Percentiles rank a stretch among this genome's conserved stretches.
These are phyloP conservation scores for Cladopsammia gracilis DNA, from an alignment of 64 coral and sea anemone species.

Conservation along the genomic window DNA sequence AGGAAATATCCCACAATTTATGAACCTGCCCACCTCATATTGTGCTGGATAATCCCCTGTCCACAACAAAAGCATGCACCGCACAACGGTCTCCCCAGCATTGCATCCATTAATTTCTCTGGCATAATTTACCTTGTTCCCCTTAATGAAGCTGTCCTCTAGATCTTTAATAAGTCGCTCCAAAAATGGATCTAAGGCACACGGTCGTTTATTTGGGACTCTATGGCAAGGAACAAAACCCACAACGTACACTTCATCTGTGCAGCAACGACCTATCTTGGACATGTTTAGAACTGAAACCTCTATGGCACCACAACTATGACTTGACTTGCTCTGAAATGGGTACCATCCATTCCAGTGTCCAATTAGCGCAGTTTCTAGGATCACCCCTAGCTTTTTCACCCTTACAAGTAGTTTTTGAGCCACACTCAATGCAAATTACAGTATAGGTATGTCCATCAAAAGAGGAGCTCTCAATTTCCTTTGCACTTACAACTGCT, in stretches of 20 bases:
- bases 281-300: conserved; percentile 14
- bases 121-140: conserved; percentile 7
- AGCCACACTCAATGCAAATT: conserved; percentile 16
- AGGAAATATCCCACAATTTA: neutral
- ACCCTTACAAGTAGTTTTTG: neutral
- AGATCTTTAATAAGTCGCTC: conserved; percentile 18
- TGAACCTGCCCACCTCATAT: conserved; percentile 10
- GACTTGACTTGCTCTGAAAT: neutral
- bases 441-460: neutral
- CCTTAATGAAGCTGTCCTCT: conserved; percentile 29
- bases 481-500: neutral
- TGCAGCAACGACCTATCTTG: neutral
- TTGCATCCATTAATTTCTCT: neutral
- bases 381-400: conserved; percentile 18
- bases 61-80: neutral
- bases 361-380: conserved; percentile 43
- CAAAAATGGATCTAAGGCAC: conserved; percentile 35
- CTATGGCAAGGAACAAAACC: conserved; percentile 50
- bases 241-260: conserved; percentile 41
- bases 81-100: neutral
- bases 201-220: too few species aligned
- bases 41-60: neutral
- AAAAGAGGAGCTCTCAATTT: neutral
- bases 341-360: conserved; percentile 65
- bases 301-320: conserved; percentile 55